Conservation (phyloP, 2,888 invertebrate species). For the Drosophila kambysellisi region DNA sequence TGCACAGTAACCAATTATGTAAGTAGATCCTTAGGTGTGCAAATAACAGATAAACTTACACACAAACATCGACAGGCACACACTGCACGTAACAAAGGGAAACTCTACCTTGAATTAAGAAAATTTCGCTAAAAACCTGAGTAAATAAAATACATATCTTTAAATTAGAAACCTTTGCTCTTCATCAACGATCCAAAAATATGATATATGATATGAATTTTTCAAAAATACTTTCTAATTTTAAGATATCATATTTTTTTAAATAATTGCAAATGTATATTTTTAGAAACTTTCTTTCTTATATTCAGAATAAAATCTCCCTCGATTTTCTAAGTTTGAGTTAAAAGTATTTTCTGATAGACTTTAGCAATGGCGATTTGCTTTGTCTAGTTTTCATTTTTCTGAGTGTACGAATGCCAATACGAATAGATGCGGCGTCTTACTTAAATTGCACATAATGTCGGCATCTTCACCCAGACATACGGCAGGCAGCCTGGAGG, state of each 20-base stretch:
- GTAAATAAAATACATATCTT: background rate
- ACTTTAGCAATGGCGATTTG: background rate
- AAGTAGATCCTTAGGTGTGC: slow-evolving; percentile 76
- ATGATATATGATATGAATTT: background rate
- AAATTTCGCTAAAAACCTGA: background rate
- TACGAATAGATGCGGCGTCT: slow-evolving; percentile 24
- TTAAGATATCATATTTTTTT: background rate
- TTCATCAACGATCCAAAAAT: background rate
- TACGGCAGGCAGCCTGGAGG: background rate
- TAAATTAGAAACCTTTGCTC: background rate
- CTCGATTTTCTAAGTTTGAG: background rate
- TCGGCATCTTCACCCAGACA: slow-evolving; percentile 50
- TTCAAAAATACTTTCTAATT: background rate
- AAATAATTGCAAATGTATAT: background rate
- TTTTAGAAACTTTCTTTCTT: background rate
- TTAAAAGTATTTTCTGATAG: background rate
- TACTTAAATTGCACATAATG: slow-evolving; percentile 69
- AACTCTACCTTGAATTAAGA: background rate
- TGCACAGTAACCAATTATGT: slow-evolving; percentile 67
- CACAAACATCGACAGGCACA: slow-evolving; percentile 28
- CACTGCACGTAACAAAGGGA: background rate
- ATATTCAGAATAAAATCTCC: background rate
- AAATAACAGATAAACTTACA: slow-evolving; percentile 52
- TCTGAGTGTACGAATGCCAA: slow-evolving; percentile 19
- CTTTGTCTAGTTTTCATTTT: background rate